Evolutionary conservation across 2,888 invertebrate genomes (phyloP), one percentile per base, ranked within the genome.

Genomic region (Pemphredon lugubris): DNA sequence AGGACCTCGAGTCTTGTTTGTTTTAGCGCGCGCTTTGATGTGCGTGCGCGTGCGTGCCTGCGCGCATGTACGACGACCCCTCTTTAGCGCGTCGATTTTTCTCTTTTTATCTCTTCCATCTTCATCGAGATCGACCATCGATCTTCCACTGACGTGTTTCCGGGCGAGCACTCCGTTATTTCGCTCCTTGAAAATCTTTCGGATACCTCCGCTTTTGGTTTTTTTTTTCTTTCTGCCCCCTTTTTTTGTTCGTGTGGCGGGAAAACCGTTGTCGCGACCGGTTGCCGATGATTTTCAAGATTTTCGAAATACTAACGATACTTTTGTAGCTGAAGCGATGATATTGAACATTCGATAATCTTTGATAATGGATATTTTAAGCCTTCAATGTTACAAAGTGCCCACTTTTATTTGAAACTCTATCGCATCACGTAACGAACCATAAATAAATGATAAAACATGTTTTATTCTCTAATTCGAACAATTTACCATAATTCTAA

Each of bases 1-100:
- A 85, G 86, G 87, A 87, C 86, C 82, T 80, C 76, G 76, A 60
- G 75, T 86, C 85, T 86, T 83, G 86, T 86, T 87, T 86, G 85
- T 84, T 86, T 87, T 85, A 85, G 74, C 82, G 75, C 75, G 75
- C 72, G 73, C 72, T 77, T 69, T 55, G 53, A 74, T 47, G 14
- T 32, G 48, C 44, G 48, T 53, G 34, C 50, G 34, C 42, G 37
- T 54, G 61, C 32, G 57, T 55, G 67, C 26, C 45, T 37, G 45
- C 32, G 55, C 32, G 44, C 39, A 34, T 26, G 23, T 23, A 37
- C 26, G 40, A n/a, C 51, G 53, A 30, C 13, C 30, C 55, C 58
- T 69, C 64, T 59, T 78, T 64, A 60, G 40, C 71, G 61, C 74
- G 53, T 7, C 37, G 47, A 26, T 32, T 63, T 60, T 61, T 54